Conservation (phyloP, 2,888 invertebrate genomes). For the Teleiodes luculella region DNA sequence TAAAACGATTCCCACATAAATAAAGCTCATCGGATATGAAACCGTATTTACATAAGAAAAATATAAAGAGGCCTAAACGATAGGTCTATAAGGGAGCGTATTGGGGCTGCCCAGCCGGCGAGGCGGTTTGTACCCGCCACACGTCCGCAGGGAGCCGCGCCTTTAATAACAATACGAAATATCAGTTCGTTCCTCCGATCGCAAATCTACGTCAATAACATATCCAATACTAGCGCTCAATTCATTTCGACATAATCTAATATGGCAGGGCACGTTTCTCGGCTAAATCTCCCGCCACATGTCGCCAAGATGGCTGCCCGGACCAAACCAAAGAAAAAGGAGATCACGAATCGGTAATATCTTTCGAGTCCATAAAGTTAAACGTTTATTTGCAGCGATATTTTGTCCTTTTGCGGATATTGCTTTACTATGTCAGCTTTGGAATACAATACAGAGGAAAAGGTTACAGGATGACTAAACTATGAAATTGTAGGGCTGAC, state of each 20-base stretch:
- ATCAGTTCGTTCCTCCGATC: constrained; percentile 79
- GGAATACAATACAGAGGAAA: constrained; percentile 3
- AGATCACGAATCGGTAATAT: constrained; percentile 79
- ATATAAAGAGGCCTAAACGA: constrained; percentile 78
- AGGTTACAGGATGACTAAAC: not conserved
- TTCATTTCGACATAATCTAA: constrained; percentile 79
- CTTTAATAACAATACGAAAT: constrained; percentile 79
- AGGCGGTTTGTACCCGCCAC: constrained; percentile 54
- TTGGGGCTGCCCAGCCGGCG: constrained; percentile 46
- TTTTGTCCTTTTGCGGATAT: constrained; percentile 76
- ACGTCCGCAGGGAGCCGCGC: constrained; percentile 63
- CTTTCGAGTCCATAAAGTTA: constrained; percentile 78
- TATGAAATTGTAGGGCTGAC: not conserved
- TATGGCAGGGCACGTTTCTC: constrained; percentile 76
- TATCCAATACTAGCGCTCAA: constrained; percentile 78
- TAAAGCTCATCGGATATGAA: constrained; percentile 79
- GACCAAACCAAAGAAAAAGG: constrained; percentile 75
- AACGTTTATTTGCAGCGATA: constrained; percentile 78
- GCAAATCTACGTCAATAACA: constrained; percentile 79
- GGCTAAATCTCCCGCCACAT: constrained; percentile 78
- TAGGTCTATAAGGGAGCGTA: constrained; percentile 69
- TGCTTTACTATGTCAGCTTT: constrained; percentile 64
- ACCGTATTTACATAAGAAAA: constrained; percentile 78
- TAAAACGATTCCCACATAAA: constrained; percentile 79
- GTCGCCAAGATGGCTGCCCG: constrained; percentile 78